Base-by-base conservation (phyloP, 2,797 vertebrate genomes). In the Echiichthys vipera region DNA sequence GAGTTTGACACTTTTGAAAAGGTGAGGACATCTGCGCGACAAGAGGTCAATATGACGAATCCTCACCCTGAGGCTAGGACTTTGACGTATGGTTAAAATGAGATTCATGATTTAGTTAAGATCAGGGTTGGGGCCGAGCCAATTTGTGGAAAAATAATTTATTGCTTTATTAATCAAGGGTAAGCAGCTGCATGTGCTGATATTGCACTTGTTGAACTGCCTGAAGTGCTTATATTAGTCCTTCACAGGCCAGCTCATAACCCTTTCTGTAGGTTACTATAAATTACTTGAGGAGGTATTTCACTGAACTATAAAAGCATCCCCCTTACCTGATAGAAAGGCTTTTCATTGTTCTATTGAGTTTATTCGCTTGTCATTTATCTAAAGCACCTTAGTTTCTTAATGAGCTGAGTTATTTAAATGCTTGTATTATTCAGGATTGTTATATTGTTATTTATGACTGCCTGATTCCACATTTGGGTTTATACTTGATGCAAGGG, bases 121-220 rank as follows among this genome's bases (percentile, higher is more conserved):
- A 24, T 30, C 20, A 59, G 18, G n/a, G 22, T 20, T 27, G 24
- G 45, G n/a, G 10, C 25, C 25, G 47, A 69, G 40, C 47, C 47
- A 39, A 42, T 53, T 50, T 49, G 10, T 17, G 1, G n/a, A 36
- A 22, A 43, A 32, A 42, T 1, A 18, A 58, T 63, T 22, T 74
- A 14, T 50, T 56, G 32, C 49, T 73, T 54, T 59, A 68, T 67
- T 49, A 40, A 59, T 75, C 58, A 71, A 49, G 50, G 22, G 2
- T 3, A 56, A 54, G 53, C 36, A 42, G 47, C n/a, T 68, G 63
- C 12, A 7, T 42, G 27, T 40, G n/a, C 57, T 76, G 24, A 63
- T 71, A 51, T 29, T 62, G 36, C 42, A 17, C 55, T 29, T 71
- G 46, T 24, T 67, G 29, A 65, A 49, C 8, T 15, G 29, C n/a